These are phyloP conservation scores for Marisa cornuarietis DNA, from an alignment of 1,140 invertebrate species.

Conservation along the genomic window DNA sequence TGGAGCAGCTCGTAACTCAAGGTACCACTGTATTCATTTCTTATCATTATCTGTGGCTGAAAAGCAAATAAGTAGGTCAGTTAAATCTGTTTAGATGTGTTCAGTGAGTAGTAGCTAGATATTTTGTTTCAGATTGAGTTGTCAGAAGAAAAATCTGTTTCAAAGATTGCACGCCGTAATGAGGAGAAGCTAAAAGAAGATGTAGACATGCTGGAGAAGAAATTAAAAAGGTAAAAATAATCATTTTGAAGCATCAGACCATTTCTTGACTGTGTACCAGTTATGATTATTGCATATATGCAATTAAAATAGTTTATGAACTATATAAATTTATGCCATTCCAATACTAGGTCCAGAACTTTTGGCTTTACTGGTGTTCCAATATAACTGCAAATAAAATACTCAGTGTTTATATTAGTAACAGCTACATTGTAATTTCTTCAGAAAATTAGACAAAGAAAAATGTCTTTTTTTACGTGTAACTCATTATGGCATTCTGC, in stretches of 20 bases:
- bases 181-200: constrained; percentile 55
- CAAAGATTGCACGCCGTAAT: constrained; percentile 55
- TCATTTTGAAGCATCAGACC: neutral
- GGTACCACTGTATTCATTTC: too few species aligned
- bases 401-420: too few species aligned
- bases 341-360: neutral
- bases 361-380: neutral
- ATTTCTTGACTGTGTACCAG: neutral
- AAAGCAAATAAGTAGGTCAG: too few species aligned
- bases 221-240: constrained; percentile 47
- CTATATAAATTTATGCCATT: neutral
- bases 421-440: too few species aligned
- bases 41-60: too few species aligned
- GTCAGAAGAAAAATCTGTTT: constrained; percentile 55
- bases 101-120: neutral
- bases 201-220: constrained; percentile 48
- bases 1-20: too few species aligned
- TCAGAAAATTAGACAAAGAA: too few species aligned
- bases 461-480: too few species aligned
- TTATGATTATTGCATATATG: neutral
- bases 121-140: constrained; percentile 51
- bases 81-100: neutral
- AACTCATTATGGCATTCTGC: too few species aligned
- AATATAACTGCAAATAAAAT: too few species aligned
- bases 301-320: neutral